Evolutionary conservation across 2,888 invertebrate genomes (phyloP).

Genomic region (Anthrax anthrax): DNA sequence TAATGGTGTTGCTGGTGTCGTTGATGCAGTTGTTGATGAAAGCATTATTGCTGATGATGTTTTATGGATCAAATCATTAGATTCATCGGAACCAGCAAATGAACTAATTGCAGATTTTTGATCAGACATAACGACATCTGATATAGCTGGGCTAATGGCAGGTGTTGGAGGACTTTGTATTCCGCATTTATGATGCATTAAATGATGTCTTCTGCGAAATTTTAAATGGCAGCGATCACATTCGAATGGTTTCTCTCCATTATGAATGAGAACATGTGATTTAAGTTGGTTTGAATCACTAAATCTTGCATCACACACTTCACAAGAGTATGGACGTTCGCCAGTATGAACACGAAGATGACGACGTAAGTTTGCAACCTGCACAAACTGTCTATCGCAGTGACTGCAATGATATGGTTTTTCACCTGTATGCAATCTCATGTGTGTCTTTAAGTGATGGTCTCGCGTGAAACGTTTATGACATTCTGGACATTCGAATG

Average conservation of each 20-base stretch:
- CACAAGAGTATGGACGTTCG: conserved; percentile 78
- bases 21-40: conserved; percentile 14
- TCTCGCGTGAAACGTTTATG: conserved; percentile 86
- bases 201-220: conserved; percentile 74
- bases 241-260: conserved; percentile 77
- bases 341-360: conserved; percentile 86
- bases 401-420: conserved; percentile 85
- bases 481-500: conserved; percentile 83
- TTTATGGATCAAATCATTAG: conserved; percentile 14
- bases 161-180: conserved; percentile 30
- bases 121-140: conserved; percentile 19
- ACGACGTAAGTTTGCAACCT: conserved; percentile 79
- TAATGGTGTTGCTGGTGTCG: conserved; percentile 26
- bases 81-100: conserved; percentile 29
- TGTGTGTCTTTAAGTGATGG: conserved; percentile 86
- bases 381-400: conserved; percentile 85
- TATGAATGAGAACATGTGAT: conserved; percentile 77
- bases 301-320: conserved; percentile 71
- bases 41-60: conserved; percentile 13
- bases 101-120: conserved; percentile 28
- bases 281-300: conserved; percentile 87
- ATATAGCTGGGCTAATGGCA: conserved; percentile 18
- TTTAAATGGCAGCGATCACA: conserved; percentile 66
- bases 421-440: conserved; percentile 84
- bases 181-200: conserved; percentile 71